Conservation (phyloP, 2,888 invertebrate genomes). For the Drosophila neonasuta region DNA sequence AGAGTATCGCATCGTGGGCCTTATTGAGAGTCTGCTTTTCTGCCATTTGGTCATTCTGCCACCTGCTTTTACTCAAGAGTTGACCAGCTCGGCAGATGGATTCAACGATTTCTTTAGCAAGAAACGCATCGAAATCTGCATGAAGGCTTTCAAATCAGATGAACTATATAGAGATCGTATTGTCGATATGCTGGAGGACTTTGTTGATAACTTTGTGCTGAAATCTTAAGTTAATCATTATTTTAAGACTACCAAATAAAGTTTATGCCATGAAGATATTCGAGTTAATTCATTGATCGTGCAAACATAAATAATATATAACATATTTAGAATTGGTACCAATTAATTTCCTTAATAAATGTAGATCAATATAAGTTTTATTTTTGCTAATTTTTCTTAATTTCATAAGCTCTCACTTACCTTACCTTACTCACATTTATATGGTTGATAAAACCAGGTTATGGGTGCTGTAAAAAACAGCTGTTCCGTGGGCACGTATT, state of each 20-base stretch:
- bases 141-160: constrained; percentile 84
- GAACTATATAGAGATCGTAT: constrained; percentile 83
- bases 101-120: constrained; percentile 84
- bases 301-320: background rate
- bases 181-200: constrained; percentile 84
- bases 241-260: background rate
- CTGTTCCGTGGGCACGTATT: background rate
- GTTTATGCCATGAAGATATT: background rate
- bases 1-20: constrained; percentile 83
- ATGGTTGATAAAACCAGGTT: too few relatives aligned
- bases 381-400: too few relatives aligned
- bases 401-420: too few relatives aligned
- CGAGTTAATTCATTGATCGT: background rate
- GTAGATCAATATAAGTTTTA: too few relatives aligned
- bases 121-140: constrained; percentile 84
- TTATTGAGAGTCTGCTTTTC: constrained; percentile 84
- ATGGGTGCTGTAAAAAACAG: background rate
- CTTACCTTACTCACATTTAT: too few relatives aligned
- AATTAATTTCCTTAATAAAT: too few relatives aligned
- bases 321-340: too few relatives aligned
- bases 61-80: constrained; percentile 82
- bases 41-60: constrained; percentile 84
- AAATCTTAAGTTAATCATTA: constrained; percentile 12
- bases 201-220: constrained; percentile 83
- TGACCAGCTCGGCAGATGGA: constrained; percentile 83